Conservation (phyloP, 2,797 vertebrate species). For the Loris lydekkerianus region DNA sequence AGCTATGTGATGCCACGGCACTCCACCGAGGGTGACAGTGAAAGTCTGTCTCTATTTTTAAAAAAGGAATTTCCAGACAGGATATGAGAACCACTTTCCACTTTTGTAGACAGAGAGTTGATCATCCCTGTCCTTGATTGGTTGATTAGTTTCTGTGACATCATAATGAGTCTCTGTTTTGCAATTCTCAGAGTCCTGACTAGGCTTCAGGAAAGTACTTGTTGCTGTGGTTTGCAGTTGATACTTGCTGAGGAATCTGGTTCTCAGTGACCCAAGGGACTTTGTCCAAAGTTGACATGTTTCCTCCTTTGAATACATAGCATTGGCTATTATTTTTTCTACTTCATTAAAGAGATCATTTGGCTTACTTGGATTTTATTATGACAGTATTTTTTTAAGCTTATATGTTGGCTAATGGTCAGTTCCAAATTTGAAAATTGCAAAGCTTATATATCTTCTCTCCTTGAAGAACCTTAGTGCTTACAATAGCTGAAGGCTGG, state of each 20-base stretch:
- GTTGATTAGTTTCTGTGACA: constrained; percentile 48
- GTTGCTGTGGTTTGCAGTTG: constrained; percentile 22
- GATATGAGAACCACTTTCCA: background rate
- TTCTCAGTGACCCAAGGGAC: constrained; percentile 66
- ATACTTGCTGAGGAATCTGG: constrained; percentile 58
- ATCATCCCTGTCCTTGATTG: constrained; percentile 1
- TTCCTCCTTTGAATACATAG: constrained; percentile 44
- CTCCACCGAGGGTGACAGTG: too few species aligned
- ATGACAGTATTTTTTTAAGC: constrained; percentile 62
- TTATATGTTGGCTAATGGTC: constrained; percentile 72
- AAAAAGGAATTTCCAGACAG: constrained; percentile 22
- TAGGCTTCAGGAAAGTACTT: background rate
- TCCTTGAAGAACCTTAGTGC: constrained; percentile 76
- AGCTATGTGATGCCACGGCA: too few species aligned
- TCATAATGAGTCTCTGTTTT: constrained; percentile 64
- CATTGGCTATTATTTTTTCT: background rate
- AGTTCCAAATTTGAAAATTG: constrained; percentile 75
- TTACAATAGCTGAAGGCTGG: background rate
- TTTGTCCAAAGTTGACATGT: constrained; percentile 61
- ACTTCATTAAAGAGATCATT: constrained; percentile 74
- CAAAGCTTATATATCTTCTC: constrained; percentile 61
- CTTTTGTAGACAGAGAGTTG: background rate
- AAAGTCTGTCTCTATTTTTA: too few species aligned
- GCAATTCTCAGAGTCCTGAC: background rate
- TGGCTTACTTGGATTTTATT: constrained; percentile 74